Evolutionary conservation across 2,888 invertebrate species (phyloP).

Genomic region (Nezara viridula): DNA sequence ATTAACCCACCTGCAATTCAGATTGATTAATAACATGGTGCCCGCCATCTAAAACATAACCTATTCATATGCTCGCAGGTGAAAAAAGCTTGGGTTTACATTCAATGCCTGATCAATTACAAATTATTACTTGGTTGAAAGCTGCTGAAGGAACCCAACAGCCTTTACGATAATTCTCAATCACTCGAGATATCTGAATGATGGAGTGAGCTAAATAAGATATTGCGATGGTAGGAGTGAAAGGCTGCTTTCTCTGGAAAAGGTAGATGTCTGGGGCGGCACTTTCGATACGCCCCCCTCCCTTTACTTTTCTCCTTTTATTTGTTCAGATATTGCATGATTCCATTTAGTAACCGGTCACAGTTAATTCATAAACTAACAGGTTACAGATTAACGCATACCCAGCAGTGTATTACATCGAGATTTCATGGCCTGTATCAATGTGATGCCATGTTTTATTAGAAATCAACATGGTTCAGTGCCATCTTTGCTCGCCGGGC

Average conservation of each 20-base stretch:
- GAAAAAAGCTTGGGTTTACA: no score
- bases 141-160: background rate
- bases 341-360: constrained; percentile 33
- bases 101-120: no score
- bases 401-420: background rate
- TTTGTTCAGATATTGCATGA: background rate
- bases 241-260: constrained; percentile 49
- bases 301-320: constrained; percentile 2
- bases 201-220: background rate
- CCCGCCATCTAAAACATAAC: no score
- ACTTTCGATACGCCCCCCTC: constrained; percentile 21
- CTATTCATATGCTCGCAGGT: no score
- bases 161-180: background rate
- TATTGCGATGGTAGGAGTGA: constrained; percentile 18
- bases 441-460: background rate
- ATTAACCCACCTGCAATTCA: no score
- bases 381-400: background rate
- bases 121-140: no score
- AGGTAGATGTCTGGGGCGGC: constrained; percentile 29
- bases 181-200: background rate
- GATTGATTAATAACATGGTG: no score
- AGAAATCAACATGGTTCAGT: background rate
- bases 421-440: background rate
- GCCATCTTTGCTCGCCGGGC: no score
- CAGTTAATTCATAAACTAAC: background rate